Evolutionary conservation across 92 coral and sea anemone genomes (phyloP), one percentile per base, ranked within the genome.

Genomic region (Palythoa caribaeorum): DNA sequence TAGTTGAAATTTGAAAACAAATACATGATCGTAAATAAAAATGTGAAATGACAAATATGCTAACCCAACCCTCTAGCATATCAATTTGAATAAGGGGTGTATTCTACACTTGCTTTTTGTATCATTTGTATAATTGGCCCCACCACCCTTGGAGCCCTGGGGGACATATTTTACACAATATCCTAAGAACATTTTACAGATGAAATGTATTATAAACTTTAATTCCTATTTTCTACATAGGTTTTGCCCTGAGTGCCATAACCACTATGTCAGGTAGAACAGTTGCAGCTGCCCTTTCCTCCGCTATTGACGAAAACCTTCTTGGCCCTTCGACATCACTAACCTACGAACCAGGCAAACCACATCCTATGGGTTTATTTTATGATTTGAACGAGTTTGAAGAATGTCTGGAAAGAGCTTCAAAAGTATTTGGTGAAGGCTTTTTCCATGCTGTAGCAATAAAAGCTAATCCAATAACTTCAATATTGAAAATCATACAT

Each of bases 341-440:
- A n/a, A 60, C 40, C 50, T 85, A 86, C 54, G 90, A 88, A 77
- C 73, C 93, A 5, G 93, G 92, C 2, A 66, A 90, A 44, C 94
- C 98, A 7, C 96, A 93, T 35, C 96, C 96, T 37, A 89, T 93
- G 14, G 98, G 93, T 8, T 84, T 96, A 55, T 96, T 94, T 89
- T 94, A 93, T 75, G 99, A 96, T 78, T 88, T 96, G 88, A 91
- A 90, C 17, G 98, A 95, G 63, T 96, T 96, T 84, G 99, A 92
- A 55, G 90, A 90, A 51, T 93, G 94, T 60, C 73, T 96, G 15
- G 90, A 93, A 3, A 90, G 94, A 77, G 99, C 89, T 35, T 70
- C 77, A 68, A 77, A 90, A 37, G 98, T 96, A 20, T 96, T 96
- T 89, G 99, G 98, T 44, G 38, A 90, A 94, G 93, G 93, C 21